Percentiles rank a stretch among this genome's conserved stretches.
These are phyloP conservation scores for Metopolophium dirhodum DNA, from an alignment of 1,140 invertebrate species.

Conservation along the genomic window DNA sequence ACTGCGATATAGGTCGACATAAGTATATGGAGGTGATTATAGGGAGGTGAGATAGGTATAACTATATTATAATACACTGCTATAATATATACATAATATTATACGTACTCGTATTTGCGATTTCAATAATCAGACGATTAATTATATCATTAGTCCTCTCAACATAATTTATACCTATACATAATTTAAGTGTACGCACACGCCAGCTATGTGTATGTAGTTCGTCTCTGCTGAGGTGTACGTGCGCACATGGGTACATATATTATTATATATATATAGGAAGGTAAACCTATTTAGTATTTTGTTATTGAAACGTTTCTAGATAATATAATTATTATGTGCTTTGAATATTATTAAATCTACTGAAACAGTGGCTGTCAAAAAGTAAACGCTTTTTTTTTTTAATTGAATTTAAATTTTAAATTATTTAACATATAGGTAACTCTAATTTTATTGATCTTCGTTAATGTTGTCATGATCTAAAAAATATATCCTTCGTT, in stretches of 20 bases:
- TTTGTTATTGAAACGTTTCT: not conserved
- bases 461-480: not conserved
- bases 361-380: not conserved
- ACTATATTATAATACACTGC: not conserved
- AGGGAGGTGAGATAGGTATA: not conserved
- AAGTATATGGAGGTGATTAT: not conserved
- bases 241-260: not conserved
- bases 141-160: not conserved
- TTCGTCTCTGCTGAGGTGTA: not conserved
- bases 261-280: not conserved
- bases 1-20: not conserved
- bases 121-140: slow-evolving; percentile 1
- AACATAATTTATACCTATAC: not conserved
- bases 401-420: not conserved
- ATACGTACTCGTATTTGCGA: not conserved
- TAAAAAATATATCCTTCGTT: not conserved
- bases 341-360: not conserved
- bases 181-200: not conserved
- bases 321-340: not conserved
- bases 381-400: not conserved
- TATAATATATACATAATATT: not conserved
- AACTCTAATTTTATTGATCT: not conserved
- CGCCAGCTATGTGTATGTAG: not conserved
- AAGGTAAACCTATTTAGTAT: not conserved
- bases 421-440: not conserved